These are phyloP conservation scores for Oikopleura vanhoeffeni DNA, from an alignment of 23 tunicate species.

Conservation along the genomic window DNA sequence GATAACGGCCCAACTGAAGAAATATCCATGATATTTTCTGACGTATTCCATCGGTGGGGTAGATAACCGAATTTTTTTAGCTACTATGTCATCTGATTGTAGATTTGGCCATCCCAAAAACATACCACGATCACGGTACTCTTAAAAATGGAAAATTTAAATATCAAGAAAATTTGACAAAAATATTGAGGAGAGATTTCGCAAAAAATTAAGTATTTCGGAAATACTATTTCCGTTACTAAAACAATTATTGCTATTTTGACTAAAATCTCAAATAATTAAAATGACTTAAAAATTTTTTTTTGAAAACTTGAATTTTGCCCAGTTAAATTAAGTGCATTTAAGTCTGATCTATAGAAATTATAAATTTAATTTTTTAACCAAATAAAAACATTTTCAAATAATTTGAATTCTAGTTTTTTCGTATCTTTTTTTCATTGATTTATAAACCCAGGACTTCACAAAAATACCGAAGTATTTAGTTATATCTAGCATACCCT, in stretches of 20 bases:
- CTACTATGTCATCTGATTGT: conserved; percentile 37
- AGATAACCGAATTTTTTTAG: conserved; percentile 35
- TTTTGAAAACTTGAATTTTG: background rate
- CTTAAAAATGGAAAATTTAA: conserved; percentile 11
- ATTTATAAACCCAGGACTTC: too few relatives aligned
- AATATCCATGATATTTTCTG: conserved; percentile 82
- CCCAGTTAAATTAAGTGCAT: background rate
- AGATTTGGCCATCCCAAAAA: conserved; percentile 93
- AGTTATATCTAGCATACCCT: too few relatives aligned
- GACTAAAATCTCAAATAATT: background rate
- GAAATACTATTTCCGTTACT: too few relatives aligned
- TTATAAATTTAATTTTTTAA: background rate
- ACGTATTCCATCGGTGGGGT: conserved; percentile 46
- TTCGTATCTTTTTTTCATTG: too few relatives aligned
- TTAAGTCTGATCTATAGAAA: background rate
- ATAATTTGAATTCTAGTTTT: too few relatives aligned
- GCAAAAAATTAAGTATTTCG: too few relatives aligned
- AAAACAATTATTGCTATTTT: background rate
- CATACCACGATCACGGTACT: conserved; percentile 65
- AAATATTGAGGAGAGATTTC: too few relatives aligned
- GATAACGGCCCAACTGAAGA: conserved; percentile 72
- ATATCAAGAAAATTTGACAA: too few relatives aligned
- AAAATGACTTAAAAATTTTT: background rate
- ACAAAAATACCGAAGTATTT: too few relatives aligned
- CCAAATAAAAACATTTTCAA: too few relatives aligned